A percentile compares a stretch with the other conserved stretches of the same genome.
Evolutionary conservation across 2,797 vertebrate species (phyloP).

Genomic region (Chaenodraco wilsoni): DNA sequence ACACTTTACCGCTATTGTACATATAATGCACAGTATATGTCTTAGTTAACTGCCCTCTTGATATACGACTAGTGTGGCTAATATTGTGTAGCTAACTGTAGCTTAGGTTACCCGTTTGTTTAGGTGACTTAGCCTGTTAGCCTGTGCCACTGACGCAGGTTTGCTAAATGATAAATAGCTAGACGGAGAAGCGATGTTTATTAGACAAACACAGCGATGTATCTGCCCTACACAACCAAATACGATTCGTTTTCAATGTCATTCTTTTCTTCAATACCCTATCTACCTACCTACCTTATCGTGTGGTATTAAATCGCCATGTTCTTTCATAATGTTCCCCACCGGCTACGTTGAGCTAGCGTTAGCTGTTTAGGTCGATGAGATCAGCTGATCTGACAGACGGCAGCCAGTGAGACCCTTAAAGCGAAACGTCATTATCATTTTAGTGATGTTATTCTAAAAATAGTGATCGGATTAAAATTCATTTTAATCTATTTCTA

Average conservation of each 20-base stretch:
- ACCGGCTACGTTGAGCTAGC: constrained; percentile 46
- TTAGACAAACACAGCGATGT: neutral
- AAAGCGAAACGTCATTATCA: constrained; percentile 16
- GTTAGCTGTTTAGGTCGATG: constrained; percentile 50
- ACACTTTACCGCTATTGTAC: fast-evolving
- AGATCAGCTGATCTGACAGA: constrained; percentile 68
- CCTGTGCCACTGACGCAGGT: constrained; percentile 62
- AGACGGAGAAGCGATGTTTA: neutral
- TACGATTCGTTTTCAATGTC: fast-evolving
- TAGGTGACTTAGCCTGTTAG: constrained; percentile 60
- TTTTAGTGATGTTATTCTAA: neutral
- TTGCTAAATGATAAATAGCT: constrained; percentile 28
- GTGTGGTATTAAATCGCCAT: neutral
- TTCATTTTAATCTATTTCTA: neutral
- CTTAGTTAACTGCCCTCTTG: fast-evolving
- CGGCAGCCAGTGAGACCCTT: neutral
- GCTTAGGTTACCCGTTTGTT: constrained; percentile 29
- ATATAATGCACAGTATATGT: fast-evolving
- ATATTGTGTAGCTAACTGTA: constrained; percentile 1
- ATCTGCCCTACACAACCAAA: fast-evolving
- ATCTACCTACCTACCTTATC: constrained; percentile 43
- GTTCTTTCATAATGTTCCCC: constrained; percentile 44
- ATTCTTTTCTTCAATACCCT: neutral
- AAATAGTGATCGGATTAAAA: neutral
- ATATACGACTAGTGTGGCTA: neutral